Conservation (phyloP, 2,113 vertebrate species). For the Rynchops niger region DNA sequence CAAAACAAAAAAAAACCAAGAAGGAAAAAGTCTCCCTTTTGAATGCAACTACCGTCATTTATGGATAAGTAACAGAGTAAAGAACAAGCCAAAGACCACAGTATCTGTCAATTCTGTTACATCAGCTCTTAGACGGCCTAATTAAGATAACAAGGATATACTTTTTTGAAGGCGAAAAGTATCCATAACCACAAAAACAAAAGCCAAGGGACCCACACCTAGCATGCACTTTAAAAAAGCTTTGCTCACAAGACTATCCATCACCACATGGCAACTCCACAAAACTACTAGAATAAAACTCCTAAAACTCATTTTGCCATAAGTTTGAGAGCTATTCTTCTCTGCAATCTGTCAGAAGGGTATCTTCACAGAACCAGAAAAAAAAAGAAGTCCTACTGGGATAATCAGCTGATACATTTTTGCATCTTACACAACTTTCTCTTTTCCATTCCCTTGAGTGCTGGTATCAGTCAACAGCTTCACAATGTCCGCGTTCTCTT, state of each 20-base stretch:
- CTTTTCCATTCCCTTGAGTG: constrained; percentile 35
- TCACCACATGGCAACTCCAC: background rate
- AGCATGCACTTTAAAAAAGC: background rate
- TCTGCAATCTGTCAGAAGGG: background rate
- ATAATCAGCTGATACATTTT: constrained; percentile 59
- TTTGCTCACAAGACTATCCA: background rate
- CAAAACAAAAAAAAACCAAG: background rate
- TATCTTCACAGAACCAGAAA: background rate
- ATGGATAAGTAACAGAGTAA: background rate
- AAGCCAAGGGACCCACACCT: background rate
- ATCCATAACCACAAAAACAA: background rate
- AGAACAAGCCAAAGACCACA: background rate
- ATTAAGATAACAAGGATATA: background rate
- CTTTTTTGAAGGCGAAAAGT: background rate
- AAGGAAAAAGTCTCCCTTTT: background rate
- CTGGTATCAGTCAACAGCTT: constrained; percentile 47
- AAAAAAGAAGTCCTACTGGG: background rate
- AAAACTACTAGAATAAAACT: background rate
- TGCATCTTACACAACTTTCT: constrained; percentile 35
- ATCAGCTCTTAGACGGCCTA: background rate
- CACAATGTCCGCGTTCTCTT: background rate
- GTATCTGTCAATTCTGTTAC: background rate
- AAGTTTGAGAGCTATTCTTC: background rate
- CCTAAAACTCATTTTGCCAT: background rate
- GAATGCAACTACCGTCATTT: background rate